Evolutionary conservation across 2,113 vertebrate genomes (phyloP), one percentile per base, ranked within the genome.

Genomic region (Hippotragus niger): DNA sequence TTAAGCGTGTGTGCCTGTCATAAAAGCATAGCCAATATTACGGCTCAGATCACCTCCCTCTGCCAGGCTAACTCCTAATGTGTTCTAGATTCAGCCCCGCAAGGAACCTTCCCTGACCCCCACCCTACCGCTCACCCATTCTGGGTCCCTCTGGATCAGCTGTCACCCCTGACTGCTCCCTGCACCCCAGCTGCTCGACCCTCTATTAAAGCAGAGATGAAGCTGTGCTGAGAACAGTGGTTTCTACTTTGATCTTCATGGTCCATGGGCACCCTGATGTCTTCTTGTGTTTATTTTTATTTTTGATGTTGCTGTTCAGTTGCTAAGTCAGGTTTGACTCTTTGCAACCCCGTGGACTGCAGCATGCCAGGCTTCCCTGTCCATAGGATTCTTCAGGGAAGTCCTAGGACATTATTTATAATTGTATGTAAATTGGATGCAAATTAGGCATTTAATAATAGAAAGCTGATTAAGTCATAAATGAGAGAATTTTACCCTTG

Each of bases 101-200:
- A 4, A 36, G 50, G 27, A 64, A n/a, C 1, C 8, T 17, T 53
- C 27, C 58, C 12, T n/a, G 33, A 25, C 40, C 43, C 10, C 12
- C 3, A 29, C 1, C 80, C 40, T 9, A 15, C 2, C 3, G 1
- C 15, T 58, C 57, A 19, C 27, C 9, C 0, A 6, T 58, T 81
- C 12, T 21, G 16, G 58, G 17, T 9, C 57, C 1, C 67, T 81
- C 5, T 31, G 23, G 71, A 14, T 7, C 31, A 23, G 15, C 71
- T 57, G 74, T 33, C 2, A 3, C 60, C 81, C 57, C 31, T 2
- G 3, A 62, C 21, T 25, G 19, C 71, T 52, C 33, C 17, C 2
- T 3, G 40, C 47, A 19, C 45, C 53, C 55, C 7, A 0, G 31
- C 14, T 47, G 33, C 60, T 62, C 7, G 0, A 33, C 45, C 55